These are phyloP conservation scores for Pipistrellus pipistrellus DNA, from an alignment of 2,797 vertebrate species.

Conservation along the genomic window DNA sequence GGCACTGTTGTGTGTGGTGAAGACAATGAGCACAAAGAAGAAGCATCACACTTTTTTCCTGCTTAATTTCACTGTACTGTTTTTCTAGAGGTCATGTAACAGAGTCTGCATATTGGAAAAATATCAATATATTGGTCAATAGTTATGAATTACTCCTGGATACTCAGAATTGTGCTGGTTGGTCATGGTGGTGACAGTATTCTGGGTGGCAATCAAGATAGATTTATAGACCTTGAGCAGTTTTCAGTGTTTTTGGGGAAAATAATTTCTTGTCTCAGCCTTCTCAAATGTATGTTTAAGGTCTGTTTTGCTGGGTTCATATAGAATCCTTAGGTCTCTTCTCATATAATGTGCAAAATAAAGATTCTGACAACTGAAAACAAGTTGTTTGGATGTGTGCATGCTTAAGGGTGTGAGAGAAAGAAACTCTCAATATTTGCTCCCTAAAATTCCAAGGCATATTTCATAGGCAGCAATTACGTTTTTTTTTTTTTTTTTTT, in stretches of 20 bases:
- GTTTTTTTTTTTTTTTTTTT: background rate
- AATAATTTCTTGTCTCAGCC: background rate
- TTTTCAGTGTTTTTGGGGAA: background rate
- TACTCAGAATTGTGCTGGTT: background rate
- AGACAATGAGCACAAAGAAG: background rate
- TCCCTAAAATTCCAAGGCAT: background rate
- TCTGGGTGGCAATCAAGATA: background rate
- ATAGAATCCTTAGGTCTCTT: background rate
- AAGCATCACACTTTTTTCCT: background rate
- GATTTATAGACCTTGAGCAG: background rate
- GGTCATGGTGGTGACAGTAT: background rate
- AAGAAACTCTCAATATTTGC: background rate
- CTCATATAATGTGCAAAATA: background rate
- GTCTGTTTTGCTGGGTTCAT: constrained; percentile 17
- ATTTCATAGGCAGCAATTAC: background rate
- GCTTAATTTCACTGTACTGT: background rate
- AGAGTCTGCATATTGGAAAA: background rate
- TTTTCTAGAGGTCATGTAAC: background rate
- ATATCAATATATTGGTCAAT: background rate
- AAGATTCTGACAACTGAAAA: background rate
- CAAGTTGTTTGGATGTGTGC: background rate
- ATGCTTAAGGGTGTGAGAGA: background rate
- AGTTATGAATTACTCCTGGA: background rate
- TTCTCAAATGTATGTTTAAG: background rate
- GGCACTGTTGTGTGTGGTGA: background rate